phyloP scores from a whole-genome alignment of 92 coral and sea anemone genomes.

The Plumapathes pennacea region DNA sequence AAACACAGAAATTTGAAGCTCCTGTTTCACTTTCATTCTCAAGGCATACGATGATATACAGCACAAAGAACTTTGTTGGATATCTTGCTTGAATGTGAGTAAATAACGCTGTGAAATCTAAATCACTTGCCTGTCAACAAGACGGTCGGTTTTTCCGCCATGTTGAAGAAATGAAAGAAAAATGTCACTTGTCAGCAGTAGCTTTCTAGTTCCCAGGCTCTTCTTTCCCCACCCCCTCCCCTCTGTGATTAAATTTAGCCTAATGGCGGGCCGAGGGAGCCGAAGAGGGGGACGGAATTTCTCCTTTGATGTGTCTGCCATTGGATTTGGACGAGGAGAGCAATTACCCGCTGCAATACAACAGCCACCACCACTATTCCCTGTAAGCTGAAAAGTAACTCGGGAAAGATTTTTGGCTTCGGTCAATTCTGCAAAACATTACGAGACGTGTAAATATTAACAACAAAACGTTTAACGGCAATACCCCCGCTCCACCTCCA shows the following conservation, averaged over 20 bases:
- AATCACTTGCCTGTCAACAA: slow-evolving; percentile 68
- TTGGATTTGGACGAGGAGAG: slow-evolving; percentile 94
- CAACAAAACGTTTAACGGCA: no score
- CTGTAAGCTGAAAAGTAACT: no score
- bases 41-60: not conserved
- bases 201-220: not conserved
- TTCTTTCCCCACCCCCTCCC: not conserved
- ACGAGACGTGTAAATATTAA: no score
- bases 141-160: slow-evolving; percentile 54
- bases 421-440: no score
- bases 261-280: slow-evolving; percentile 99
- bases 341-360: slow-evolving; percentile 85
- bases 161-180: no score
- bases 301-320: slow-evolving; percentile 74
- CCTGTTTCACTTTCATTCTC: not conserved
- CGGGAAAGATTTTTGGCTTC: no score
- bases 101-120: no score
- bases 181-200: no score
- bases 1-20: not conserved
- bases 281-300: slow-evolving; percentile 93
- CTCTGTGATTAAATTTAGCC: no score
- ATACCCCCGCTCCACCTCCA: no score
- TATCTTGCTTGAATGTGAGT: no score
- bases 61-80: no score
- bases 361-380: slow-evolving; percentile 92